Evolutionary conservation across 2,888 invertebrate species (phyloP), one percentile per base, ranked within the genome.

Genomic region (Nemoura dubitans): DNA sequence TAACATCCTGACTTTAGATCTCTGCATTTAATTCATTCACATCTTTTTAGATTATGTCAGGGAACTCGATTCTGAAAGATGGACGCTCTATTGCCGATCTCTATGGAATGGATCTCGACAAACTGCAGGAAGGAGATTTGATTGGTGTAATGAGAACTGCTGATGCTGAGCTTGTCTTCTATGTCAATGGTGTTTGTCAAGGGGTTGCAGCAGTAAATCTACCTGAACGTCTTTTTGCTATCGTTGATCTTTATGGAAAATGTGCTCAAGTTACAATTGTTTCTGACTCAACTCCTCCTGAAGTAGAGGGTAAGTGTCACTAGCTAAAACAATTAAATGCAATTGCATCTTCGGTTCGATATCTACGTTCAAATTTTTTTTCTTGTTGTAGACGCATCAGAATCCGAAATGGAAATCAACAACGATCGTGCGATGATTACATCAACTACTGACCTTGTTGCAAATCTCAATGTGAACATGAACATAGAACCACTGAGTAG

Each of bases 171-270:
- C 92, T 98, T 87, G 94, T 97, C 90, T 98, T 98, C 91, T 98
- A 95, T 91, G 94, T 98, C 26, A 98, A 98, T 91, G 97, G 97
- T 0, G 94, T 95, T 89, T 96, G 97, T 28, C 97, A 98, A 91
- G 98, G 98, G 0, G 93, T 97, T 76, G 98, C 98, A 0, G 97
- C 96, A 0, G 93, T 93, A 89, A 95, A 95, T 89, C 92, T 98
- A 89, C 98, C 98, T 0, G 90, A 93, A 27, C 93, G 94, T 87
- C 93, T 97, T 10, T 96, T 94, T 92, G 97, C 95, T 36, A 94
- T 97, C 76, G 94, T 97, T 28, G 96, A 97, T 91, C 92, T 97
- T 89, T 97, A 96, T 91, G 97, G 97, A 2, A 95, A 96, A 91
- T 97, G 96, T 91, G 95, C 96, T 28, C 96, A 96, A 92, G 95